phyloP scores from a whole-genome alignment of 1,140 invertebrate genomes.

The Philotrypesis tridentata region DNA sequence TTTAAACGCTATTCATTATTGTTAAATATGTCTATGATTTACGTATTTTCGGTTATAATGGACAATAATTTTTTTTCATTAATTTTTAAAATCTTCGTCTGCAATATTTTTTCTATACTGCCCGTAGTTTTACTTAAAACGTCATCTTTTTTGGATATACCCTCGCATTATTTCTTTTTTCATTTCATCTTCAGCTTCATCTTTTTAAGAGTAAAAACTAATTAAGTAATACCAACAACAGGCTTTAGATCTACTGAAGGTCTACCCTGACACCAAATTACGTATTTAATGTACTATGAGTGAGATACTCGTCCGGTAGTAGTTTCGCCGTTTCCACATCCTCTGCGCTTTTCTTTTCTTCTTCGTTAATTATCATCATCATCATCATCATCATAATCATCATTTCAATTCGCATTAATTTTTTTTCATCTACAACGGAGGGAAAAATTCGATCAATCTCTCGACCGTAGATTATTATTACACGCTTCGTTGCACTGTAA shows the following conservation, averaged over 20 bases:
- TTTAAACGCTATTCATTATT: slow-evolving; percentile 57
- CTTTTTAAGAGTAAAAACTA: slow-evolving; percentile 60
- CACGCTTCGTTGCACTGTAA: slow-evolving; percentile 45
- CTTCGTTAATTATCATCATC: background rate
- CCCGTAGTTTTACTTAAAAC: slow-evolving; percentile 33
- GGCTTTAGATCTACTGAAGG: slow-evolving; percentile 73
- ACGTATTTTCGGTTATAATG: slow-evolving; percentile 52
- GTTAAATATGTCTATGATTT: slow-evolving; percentile 49
- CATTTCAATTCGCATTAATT: slow-evolving; percentile 16
- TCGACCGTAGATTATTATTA: slow-evolving; percentile 29
- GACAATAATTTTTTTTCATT: slow-evolving; percentile 49
- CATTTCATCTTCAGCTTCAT: slow-evolving; percentile 39
- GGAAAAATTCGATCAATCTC: slow-evolving; percentile 24
- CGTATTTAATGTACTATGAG: slow-evolving; percentile 76
- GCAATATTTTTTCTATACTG: slow-evolving; percentile 38
- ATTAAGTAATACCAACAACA: slow-evolving; percentile 66
- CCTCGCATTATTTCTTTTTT: slow-evolving; percentile 25
- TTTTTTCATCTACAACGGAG: slow-evolving; percentile 29
- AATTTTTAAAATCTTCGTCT: slow-evolving; percentile 42
- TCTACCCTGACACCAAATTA: slow-evolving; percentile 77
- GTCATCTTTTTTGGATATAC: slow-evolving; percentile 13
- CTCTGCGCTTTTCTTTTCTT: slow-evolving; percentile 35
- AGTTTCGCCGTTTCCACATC: slow-evolving; percentile 50
- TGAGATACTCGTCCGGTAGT: slow-evolving; percentile 72
- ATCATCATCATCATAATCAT: background rate